A percentile compares a stretch with the other conserved stretches of the same genome.
Conservation (phyloP, 35 echinoderm and acorn worm species). For the Apostichopus japonicus region DNA sequence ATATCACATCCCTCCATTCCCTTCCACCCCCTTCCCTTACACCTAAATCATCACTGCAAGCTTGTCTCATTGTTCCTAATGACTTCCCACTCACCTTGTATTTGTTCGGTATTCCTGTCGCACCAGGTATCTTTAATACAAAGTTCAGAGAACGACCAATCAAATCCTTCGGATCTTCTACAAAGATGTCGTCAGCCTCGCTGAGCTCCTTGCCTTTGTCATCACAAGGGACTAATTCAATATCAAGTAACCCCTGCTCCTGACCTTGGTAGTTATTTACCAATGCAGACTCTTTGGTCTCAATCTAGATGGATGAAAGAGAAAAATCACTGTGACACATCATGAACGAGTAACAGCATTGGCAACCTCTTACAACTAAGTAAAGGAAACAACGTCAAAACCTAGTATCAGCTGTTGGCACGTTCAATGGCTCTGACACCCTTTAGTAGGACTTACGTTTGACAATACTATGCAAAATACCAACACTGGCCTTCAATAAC, state of each 20-base stretch:
- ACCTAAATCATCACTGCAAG: too few species aligned
- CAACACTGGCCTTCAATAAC: too few species aligned
- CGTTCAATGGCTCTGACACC: too few species aligned
- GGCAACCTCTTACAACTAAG: too few species aligned
- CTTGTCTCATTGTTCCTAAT: background rate
- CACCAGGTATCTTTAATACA: conserved; percentile 81
- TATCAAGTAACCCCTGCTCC: conserved; percentile 80
- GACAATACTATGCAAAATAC: too few species aligned
- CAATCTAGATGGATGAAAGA: conserved; percentile 71
- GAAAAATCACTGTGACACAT: background rate
- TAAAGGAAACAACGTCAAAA: too few species aligned
- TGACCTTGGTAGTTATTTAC: conserved; percentile 79
- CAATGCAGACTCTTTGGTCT: conserved; percentile 83
- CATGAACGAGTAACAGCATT: too few species aligned
- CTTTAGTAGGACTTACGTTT: too few species aligned
- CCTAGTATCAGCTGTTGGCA: too few species aligned
- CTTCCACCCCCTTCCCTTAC: too few species aligned
- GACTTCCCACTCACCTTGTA: conserved; percentile 69
- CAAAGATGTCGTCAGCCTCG: conserved; percentile 94
- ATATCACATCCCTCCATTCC: too few species aligned
- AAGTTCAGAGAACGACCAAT: conserved; percentile 83
- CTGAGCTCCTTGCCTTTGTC: conserved; percentile 83
- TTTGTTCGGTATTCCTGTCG: conserved; percentile 82
- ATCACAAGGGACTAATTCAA: conserved; percentile 85
- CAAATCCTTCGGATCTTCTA: conserved; percentile 95